Base-by-base conservation (phyloP, 2,113 vertebrate genomes). In the Pseudorectes ferrugineus region DNA sequence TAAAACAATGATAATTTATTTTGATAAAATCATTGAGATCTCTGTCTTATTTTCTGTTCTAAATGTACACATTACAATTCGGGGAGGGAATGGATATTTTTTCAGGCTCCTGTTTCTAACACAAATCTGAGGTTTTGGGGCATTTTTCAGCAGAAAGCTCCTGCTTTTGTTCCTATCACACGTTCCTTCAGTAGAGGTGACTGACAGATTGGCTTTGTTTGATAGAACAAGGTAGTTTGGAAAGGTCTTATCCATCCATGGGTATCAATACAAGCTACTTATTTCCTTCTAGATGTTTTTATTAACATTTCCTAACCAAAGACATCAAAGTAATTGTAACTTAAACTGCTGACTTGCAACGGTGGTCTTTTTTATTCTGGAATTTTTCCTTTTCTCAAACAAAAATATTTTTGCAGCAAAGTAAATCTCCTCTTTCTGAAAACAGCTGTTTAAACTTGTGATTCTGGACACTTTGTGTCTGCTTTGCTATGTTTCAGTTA, bases 401-500 rank as follows among this genome's bases (percentile, higher is more conserved):
- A 70, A 78, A 92, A 92, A 93, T 90, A 93, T 89, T 96, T 94
- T 88, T 92, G 25, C 10, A 85, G 51, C 17, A 48, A 85, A 92
- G 63, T 35, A 65, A 78, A 88, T 72, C 48, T 84, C 25, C 35
- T 89, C 11, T 80, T 85, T 83, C 46, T 61, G 48, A 72, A 87
- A 92, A 62, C 85, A 96, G 91, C 87, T 97, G 76, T 90, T 88
- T 82, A 85, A 96, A 90, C 74, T 81, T 83, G 25, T 54, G 59
- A 40, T 77, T 80, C 78, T 80, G 45, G 33, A 31, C 48, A n/a
- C 18, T 80, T 78, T 46, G 11, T 40, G 36, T 48, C 70, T 88
- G 49, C 65, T 91, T 68, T 90, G 11, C 49, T 63, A 3, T 35
- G 29, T 12, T 74, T 86, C 2, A 33, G 36, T 92, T 74, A 73